Conservation (phyloP, 2,888 invertebrate species). For the Anagyrus pseudococci region DNA sequence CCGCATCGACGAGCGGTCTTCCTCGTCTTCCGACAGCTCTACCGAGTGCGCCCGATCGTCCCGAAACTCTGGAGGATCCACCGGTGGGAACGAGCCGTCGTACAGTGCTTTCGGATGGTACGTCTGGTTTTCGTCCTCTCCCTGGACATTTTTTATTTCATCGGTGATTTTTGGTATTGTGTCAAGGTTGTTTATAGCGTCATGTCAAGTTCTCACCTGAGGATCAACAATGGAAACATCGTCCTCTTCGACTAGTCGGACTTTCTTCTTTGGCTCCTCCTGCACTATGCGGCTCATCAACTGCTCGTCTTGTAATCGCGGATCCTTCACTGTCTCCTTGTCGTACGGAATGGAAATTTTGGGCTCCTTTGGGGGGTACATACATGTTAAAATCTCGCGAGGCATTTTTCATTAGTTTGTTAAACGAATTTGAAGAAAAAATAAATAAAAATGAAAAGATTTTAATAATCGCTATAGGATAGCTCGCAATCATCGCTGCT, state of each 20-base stretch:
- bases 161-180: not conserved
- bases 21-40: conserved; percentile 44
- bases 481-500: too few relatives aligned
- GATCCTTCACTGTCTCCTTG: conserved; percentile 43
- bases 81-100: conserved; percentile 43
- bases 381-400: conserved; percentile 34
- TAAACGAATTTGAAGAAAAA: too few relatives aligned
- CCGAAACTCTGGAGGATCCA: conserved; percentile 51
- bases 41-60: conserved; percentile 33
- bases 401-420: too few relatives aligned
- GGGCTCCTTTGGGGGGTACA: conserved; percentile 28
- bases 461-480: too few relatives aligned
- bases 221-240: conserved; percentile 15
- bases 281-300: conserved; percentile 32
- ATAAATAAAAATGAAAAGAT: too few relatives aligned
- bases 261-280: conserved; percentile 33
- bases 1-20: conserved; percentile 49
- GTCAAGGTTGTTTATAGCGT: not conserved
- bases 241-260: conserved; percentile 19
- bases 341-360: conserved; percentile 4
- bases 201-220: conserved; percentile 14
- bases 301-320: conserved; percentile 48
- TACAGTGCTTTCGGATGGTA: conserved; percentile 19
- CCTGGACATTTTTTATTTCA: not conserved
- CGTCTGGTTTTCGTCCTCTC: conserved; percentile 15